Evolutionary conservation across 2,888 invertebrate genomes (phyloP).

Genomic region (Pediacus dermestoides): DNA sequence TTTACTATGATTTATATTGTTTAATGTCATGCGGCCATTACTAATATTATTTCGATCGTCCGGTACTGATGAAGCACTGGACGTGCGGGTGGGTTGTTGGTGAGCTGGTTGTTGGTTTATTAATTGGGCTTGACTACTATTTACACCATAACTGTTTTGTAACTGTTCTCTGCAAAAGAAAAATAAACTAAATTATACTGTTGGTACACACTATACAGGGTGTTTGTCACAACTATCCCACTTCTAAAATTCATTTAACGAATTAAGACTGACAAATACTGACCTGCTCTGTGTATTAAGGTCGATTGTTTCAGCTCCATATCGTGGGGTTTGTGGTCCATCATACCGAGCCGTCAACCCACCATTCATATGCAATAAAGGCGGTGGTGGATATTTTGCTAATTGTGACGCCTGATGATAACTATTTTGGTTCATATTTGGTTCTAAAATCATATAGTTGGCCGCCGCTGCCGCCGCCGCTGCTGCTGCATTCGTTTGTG

Average conservation of each 20-base stretch:
- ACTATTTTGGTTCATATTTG: slow-evolving; percentile 40
- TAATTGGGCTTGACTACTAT: slow-evolving; percentile 26
- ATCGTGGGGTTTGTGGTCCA: slow-evolving; percentile 24
- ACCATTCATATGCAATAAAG: slow-evolving; percentile 52
- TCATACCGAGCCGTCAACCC: slow-evolving; percentile 39
- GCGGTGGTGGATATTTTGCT: slow-evolving; percentile 56
- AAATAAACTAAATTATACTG: too few species aligned
- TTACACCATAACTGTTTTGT: slow-evolving; percentile 33
- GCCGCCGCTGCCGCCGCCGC: slow-evolving; percentile 25
- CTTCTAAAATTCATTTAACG: not conserved
- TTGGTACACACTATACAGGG: too few species aligned
- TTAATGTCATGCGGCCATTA: slow-evolving; percentile 35
- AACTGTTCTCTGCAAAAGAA: slow-evolving; percentile 34
- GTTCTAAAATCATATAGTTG: slow-evolving; percentile 51
- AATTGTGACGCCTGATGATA: slow-evolving; percentile 46
- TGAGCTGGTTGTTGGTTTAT: slow-evolving; percentile 49
- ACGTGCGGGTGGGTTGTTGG: slow-evolving; percentile 41
- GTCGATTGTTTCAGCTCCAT: slow-evolving; percentile 19
- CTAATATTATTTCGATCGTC: slow-evolving; percentile 35
- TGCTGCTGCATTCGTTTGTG: slow-evolving; percentile 34
- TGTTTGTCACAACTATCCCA: too few species aligned
- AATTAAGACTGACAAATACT: not conserved
- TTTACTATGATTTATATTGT: slow-evolving; percentile 51
- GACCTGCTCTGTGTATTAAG: slow-evolving; percentile 13
- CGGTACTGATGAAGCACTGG: slow-evolving; percentile 28